Percentiles rank a stretch among this genome's conserved stretches.
Evolutionary conservation across 2,113 vertebrate genomes (phyloP).

Genomic region (Ptyas mucosa): DNA sequence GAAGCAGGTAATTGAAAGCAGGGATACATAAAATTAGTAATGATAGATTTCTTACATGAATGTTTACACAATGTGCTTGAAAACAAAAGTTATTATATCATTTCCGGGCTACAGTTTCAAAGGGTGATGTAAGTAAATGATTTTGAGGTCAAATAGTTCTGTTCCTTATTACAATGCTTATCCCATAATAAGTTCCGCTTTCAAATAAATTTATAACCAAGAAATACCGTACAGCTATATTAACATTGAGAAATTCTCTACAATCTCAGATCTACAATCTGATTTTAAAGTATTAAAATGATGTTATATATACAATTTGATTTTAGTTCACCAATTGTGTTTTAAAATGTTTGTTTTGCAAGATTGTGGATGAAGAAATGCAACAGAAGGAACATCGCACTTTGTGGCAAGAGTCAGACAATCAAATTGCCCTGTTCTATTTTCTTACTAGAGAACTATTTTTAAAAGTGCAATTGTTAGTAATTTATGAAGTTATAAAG

Average conservation of each 20-base stretch:
- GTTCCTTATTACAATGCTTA: neutral
- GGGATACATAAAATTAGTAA: conserved; percentile 14
- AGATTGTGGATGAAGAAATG: conserved; percentile 35
- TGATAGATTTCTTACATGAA: conserved; percentile 32
- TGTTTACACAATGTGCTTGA: conserved; percentile 20
- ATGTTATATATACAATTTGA: neutral
- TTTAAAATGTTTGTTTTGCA: neutral
- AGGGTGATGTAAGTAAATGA: conserved; percentile 6
- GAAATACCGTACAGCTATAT: rapidly evolving
- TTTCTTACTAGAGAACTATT: neutral
- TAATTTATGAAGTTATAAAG: neutral
- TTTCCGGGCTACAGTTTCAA: conserved; percentile 8
- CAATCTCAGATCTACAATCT: too few species aligned
- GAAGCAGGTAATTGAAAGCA: conserved; percentile 87
- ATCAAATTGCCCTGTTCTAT: neutral
- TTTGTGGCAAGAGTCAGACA: neutral
- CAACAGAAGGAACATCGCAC: neutral
- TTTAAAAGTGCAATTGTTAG: neutral
- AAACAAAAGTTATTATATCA: conserved; percentile 21
- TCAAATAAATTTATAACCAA: neutral
- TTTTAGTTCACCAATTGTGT: conserved; percentile 25
- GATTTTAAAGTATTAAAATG: neutral
- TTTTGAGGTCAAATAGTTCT: neutral
- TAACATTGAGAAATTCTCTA: neutral
- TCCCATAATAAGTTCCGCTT: neutral